Evolutionary conservation across 2,797 vertebrate species (phyloP).

Genomic region (Acrossocheilus fasciatus): DNA sequence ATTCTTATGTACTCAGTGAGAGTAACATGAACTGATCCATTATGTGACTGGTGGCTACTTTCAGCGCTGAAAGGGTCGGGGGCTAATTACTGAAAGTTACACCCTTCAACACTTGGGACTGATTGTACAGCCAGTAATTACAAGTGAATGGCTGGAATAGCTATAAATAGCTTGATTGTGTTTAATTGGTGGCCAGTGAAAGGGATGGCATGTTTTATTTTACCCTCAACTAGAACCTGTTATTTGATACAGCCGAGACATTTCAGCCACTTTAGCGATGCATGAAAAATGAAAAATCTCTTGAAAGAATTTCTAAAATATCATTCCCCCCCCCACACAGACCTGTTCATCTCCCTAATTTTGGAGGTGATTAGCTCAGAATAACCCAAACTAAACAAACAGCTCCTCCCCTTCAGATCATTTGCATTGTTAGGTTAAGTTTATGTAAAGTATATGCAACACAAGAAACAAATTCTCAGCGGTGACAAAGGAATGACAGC

Average conservation of each 20-base stretch:
- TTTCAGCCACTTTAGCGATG: neutral
- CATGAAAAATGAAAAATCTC: neutral
- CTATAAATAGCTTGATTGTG: conserved; percentile 60
- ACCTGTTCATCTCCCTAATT: conserved; percentile 6
- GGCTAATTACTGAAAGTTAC: conserved; percentile 52
- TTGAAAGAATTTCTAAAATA: neutral
- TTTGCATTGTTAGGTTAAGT: conserved; percentile 61
- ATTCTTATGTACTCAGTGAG: neutral
- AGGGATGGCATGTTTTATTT: conserved; percentile 31
- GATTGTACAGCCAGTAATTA: conserved; percentile 59
- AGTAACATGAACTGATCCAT: neutral
- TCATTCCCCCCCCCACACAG: neutral
- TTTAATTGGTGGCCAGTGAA: conserved; percentile 54
- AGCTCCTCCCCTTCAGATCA: conserved; percentile 36
- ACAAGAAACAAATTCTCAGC: conserved; percentile 54
- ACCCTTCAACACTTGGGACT: conserved; percentile 52
- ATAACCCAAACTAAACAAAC: conserved; percentile 36
- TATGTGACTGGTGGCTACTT: conserved; percentile 10
- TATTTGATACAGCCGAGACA: conserved; percentile 28
- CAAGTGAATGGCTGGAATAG: conserved; percentile 45
- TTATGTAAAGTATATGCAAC: conserved; percentile 57
- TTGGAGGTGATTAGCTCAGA: conserved; percentile 24
- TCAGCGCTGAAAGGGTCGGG: conserved; percentile 14
- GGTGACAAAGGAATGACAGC: conserved; percentile 60
- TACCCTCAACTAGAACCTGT: conserved; percentile 16